Base-by-base conservation (phyloP, 2,797 vertebrate species). In the Podargus strigoides region DNA sequence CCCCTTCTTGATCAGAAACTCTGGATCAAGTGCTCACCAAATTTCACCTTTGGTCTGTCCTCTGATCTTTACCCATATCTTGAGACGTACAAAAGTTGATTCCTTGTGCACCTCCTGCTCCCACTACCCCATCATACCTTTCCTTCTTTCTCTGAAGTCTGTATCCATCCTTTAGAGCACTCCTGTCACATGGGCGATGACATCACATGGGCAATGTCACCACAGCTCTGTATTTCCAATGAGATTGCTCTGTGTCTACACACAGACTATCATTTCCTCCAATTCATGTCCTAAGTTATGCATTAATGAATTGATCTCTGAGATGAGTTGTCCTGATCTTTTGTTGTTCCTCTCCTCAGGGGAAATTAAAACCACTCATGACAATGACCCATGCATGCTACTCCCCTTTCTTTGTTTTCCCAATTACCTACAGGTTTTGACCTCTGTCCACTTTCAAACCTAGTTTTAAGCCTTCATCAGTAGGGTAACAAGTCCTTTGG, bases 151-250 rank as follows among this genome's bases (percentile, higher is more conserved):
- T 37, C 19, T 46, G 53, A 53, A 80, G 28, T 6, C 23, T 68
- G 7, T 22, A 26, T 13, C 20, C 6, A 10, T 37, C 32, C 10
- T 79, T 68, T 47, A 36, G 20, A 73, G 14, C 20, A 46, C 7
- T 32, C 22, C 19, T 53, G 37, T 36, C 37, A 41, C 19, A 22
- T 30, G 2, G 42, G 7, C 24, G 20, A 55, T 55, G 34, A 24
- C 53, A 67, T 8, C 19, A 42, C 0, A 0, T 30, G 2, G 42
- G 7, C 24, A 16, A 55, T 55, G 34, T 24, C 53, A 67, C 10
- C 19, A 42, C 0, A 0, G 30, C 22, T 59, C 30, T 49, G 8
- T 14, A 53, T 60, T 67, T 73, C 34, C 30, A 66, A 27, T 21
- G 52, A 21, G 6, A 17, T 27, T 78, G 34, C 10, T 49, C 16